phyloP scores from a whole-genome alignment of 37 sponge, comb jelly and placozoan genomes.

The Lycopodina hypogea region DNA sequence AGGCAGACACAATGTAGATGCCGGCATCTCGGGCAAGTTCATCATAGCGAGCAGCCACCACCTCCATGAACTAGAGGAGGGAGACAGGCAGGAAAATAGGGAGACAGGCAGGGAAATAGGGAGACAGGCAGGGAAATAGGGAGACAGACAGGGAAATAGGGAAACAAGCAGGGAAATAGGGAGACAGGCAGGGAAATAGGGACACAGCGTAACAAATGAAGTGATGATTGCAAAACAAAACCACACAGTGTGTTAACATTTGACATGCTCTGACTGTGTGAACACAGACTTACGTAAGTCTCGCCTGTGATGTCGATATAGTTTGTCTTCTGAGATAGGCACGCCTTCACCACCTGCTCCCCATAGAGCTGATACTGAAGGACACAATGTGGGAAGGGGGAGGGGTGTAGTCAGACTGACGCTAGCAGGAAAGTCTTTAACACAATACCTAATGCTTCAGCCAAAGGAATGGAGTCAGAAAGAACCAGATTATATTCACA shows the following conservation, averaged over 20 bases:
- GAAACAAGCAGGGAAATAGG: slow-evolving; percentile 23
- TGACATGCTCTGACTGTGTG: too few species aligned
- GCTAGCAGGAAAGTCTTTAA: too few species aligned
- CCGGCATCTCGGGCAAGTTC: slow-evolving; percentile 76
- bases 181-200: background rate
- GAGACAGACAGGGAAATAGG: slow-evolving; percentile 4
- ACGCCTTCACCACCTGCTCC: slow-evolving; percentile 78
- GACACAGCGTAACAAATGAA: background rate
- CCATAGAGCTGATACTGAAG: slow-evolving; percentile 76
- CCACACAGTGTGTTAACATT: too few species aligned
- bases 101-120: slow-evolving; percentile 3
- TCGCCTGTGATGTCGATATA: slow-evolving; percentile 94
- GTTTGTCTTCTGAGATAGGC: slow-evolving; percentile 71
- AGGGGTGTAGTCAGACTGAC: too few species aligned
- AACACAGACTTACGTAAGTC: slow-evolving; percentile 62
- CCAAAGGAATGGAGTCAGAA: too few species aligned
- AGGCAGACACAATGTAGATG: slow-evolving; percentile 75
- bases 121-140: slow-evolving; percentile 2
- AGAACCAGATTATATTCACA: too few species aligned
- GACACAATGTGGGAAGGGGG: background rate
- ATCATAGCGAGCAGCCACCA: slow-evolving; percentile 56
- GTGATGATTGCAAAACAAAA: too few species aligned
- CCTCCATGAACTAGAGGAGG: slow-evolving; percentile 68
- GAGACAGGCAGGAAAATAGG: slow-evolving; percentile 12
- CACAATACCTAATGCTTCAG: too few species aligned